Base-by-base conservation (phyloP, 2,797 vertebrate species). In the Prunella strophiata region DNA sequence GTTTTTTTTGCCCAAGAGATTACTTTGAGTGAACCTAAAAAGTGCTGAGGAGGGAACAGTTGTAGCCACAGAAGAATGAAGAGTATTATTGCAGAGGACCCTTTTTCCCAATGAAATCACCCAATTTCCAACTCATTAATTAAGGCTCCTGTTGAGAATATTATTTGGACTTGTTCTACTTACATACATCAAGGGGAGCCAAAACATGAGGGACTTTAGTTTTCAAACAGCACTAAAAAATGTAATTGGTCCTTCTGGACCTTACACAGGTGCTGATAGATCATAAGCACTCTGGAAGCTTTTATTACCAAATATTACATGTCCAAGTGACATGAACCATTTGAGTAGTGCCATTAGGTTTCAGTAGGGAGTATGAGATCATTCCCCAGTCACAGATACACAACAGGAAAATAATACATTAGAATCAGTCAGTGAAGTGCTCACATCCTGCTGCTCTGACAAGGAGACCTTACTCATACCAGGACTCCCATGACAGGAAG, bases 311-410 rank as follows among this genome's bases (percentile, higher is more conserved):
- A 80, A 54, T 75, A 80, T 52, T 77, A 0, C 20, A 54, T 36
- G 34, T 61, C 65, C 71, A 86, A 75, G 51, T 70, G 81, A 89
- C 51, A 51, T 45, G 38, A 94, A 88, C 42, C 63, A 48, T 88
- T 81, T 71, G 29, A 94, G 61, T 32, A 73, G 71, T 45, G 47
- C 75, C 34, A 42, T 55, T 72, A 76, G 50, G 42, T 93, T 88
- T 95, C 94, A 84, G 5, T 48, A 48, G 13, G 13, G 81, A 92
- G 25, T 25, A 72, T 67, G 89, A 94, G 84, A 93, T 67, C 66
- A 71, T 55, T 86, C 66, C 81, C 36, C 85, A 63, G 70, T 86
- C 59, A 76, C 2, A 72, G 66, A 81, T 22, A 73, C 8, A 55
- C 67, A 90, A 76, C 22, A 73, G 55, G 63, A 92, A 96, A 89